Conservation (phyloP, 2,113 vertebrate species). For the Todiramphus saurophagus region DNA sequence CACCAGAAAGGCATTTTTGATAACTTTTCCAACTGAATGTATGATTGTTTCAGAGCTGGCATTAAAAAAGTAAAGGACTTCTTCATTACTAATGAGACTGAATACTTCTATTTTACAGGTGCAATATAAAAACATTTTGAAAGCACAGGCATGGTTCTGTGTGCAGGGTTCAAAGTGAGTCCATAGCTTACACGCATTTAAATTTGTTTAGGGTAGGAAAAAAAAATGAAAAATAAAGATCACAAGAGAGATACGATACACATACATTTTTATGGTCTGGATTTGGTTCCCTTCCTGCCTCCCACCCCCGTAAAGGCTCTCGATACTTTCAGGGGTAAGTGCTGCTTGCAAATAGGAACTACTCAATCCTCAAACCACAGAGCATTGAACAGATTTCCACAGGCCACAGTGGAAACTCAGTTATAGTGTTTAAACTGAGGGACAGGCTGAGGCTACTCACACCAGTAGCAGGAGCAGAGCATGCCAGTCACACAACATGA, state of each 20-base stretch:
- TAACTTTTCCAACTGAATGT: neutral
- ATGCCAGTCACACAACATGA: rapidly evolving
- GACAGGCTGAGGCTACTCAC: too few relatives aligned
- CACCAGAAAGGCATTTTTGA: neutral
- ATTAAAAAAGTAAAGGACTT: neutral
- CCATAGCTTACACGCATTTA: neutral
- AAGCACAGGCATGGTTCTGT: neutral
- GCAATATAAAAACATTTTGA: neutral
- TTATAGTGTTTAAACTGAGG: neutral
- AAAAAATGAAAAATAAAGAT: neutral
- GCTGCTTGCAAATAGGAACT: neutral
- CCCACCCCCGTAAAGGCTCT: rapidly evolving
- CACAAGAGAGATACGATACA: neutral
- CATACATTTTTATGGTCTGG: too few relatives aligned
- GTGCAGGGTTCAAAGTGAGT: neutral
- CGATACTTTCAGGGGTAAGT: neutral
- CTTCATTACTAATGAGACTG: neutral
- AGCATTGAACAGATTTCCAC: neutral
- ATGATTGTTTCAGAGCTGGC: neutral
- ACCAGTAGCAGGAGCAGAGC: too few relatives aligned
- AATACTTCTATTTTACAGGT: rapidly evolving
- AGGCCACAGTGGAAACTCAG: neutral
- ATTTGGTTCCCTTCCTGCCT: neutral
- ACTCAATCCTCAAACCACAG: neutral
- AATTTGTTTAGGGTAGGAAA: neutral